These are phyloP conservation scores for Nasonia vitripennis DNA, from an alignment of 1,140 invertebrate species.

Conservation along the genomic window DNA sequence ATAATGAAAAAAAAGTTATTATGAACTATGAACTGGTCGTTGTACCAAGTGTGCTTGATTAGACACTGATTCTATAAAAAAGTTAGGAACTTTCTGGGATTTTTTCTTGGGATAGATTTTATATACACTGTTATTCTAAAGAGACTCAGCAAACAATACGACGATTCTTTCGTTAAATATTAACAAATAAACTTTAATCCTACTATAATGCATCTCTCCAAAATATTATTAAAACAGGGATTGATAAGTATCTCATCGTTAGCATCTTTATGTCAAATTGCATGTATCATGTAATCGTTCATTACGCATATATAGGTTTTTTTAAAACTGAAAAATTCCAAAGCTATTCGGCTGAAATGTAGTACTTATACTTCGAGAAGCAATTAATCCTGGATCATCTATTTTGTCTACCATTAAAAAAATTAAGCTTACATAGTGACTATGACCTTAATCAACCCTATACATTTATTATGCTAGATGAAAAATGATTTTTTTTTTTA, in stretches of 20 bases:
- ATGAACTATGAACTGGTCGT: no score
- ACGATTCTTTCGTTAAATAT: not conserved
- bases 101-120: constrained; percentile 3
- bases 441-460: no score
- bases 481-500: no score
- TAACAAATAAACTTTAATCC: not conserved
- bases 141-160: not conserved
- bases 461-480: no score
- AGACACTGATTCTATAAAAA: not conserved
- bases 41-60: not conserved
- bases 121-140: not conserved
- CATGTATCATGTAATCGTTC: not conserved
- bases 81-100: constrained; percentile 1
- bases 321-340: no score
- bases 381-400: no score
- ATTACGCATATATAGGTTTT: no score
- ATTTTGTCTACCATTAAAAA: no score
- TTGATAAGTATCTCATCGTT: not conserved
- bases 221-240: not conserved
- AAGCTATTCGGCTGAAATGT: no score
- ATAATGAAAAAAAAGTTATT: not conserved
- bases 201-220: not conserved
- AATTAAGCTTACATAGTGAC: no score
- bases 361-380: no score
- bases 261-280: not conserved